Evolutionary conservation across 2,113 vertebrate species (phyloP).

Genomic region (Microtus montanus): DNA sequence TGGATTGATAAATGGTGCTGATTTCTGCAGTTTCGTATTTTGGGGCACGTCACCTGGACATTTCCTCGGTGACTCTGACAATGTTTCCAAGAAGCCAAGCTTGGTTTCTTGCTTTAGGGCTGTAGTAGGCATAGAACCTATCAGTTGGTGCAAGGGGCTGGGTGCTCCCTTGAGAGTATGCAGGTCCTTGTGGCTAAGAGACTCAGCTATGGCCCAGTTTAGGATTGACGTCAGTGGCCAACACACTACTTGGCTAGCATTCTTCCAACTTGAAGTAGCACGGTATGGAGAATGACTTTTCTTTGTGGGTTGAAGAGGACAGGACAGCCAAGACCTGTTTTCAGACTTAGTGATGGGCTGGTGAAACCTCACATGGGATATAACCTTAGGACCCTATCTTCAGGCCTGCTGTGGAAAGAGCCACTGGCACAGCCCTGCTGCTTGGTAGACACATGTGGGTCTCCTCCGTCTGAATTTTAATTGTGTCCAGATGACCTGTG

Average conservation of each 20-base stretch:
- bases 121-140: too few relatives aligned
- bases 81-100: not conserved
- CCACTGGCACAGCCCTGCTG: not conserved
- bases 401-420: not conserved
- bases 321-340: not conserved
- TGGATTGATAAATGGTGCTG: not conserved
- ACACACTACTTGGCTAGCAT: not conserved
- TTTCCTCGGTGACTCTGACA: not conserved
- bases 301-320: not conserved
- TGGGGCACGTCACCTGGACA: not conserved
- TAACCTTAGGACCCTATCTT: too few relatives aligned
- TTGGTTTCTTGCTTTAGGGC: not conserved
- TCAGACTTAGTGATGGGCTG: not conserved
- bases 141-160: not conserved
- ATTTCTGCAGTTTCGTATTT: not conserved
- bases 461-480: not conserved
- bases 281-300: not conserved
- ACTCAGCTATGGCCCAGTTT: not conserved
- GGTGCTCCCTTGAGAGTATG: not conserved
- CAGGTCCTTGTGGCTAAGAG: not conserved
- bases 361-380: not conserved
- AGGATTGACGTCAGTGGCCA: not conserved
- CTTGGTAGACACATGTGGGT: not conserved
- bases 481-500: not conserved
- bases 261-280: not conserved